A percentile compares a stretch with the other conserved stretches of the same genome.
Conservation (phyloP, 2,113 vertebrate species). For the Forbesichthys agassizii region DNA sequence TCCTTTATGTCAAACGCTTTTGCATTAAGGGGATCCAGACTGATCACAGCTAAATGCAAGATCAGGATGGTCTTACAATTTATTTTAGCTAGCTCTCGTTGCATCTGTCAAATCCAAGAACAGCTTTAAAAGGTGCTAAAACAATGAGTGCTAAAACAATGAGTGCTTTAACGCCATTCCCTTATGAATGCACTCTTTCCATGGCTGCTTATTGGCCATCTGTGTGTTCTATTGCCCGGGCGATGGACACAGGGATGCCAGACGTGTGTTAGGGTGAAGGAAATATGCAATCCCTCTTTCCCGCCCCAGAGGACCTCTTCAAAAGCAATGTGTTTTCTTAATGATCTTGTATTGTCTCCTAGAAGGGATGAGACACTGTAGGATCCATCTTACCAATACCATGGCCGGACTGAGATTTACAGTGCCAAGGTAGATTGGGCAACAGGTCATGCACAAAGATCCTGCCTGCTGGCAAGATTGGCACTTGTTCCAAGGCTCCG, state of each 20-base stretch:
- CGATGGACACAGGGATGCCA: conserved; percentile 13
- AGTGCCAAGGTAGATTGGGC: conserved; percentile 36
- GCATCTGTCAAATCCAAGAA: too few relatives aligned
- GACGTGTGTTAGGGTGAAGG: not conserved
- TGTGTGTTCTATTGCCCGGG: conserved; percentile 11
- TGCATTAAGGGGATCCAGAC: too few relatives aligned
- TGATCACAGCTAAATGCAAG: too few relatives aligned
- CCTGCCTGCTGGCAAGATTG: conserved; percentile 10
- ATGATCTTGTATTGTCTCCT: conserved; percentile 9
- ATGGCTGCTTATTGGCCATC: conserved; percentile 9
- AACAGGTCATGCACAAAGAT: conserved; percentile 22
- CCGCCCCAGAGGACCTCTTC: not conserved
- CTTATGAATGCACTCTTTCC: conserved; percentile 19
- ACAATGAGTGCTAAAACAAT: conserved; percentile 27
- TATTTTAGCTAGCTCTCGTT: too few relatives aligned
- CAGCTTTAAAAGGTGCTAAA: conserved; percentile 20
- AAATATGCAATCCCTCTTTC: not conserved
- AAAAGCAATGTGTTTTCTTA: conserved; percentile 13
- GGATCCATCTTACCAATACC: not conserved
- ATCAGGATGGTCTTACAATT: too few relatives aligned
- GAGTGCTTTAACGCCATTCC: conserved; percentile 24
- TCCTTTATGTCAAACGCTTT: too few relatives aligned
- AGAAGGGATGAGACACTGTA: conserved; percentile 2
- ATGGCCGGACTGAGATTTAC: conserved; percentile 30
- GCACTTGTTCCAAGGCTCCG: conserved; percentile 25